A percentile compares a stretch with the other conserved stretches of the same genome.
phyloP scores from a whole-genome alignment of 2,888 invertebrate genomes.

The Drosophila mayaguana region DNA sequence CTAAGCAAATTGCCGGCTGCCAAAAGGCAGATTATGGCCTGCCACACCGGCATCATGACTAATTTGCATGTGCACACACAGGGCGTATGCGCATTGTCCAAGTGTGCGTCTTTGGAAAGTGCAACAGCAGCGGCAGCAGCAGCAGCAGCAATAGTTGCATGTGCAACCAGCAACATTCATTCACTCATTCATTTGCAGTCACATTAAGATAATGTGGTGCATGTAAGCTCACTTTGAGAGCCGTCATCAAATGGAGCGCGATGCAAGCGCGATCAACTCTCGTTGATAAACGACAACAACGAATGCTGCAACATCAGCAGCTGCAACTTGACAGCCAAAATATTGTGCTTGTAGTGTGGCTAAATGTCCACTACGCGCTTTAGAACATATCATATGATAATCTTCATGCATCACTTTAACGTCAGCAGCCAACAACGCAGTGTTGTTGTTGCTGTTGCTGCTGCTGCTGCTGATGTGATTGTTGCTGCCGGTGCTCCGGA shows the following conservation, averaged over 20 bases:
- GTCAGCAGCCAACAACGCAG: constrained; percentile 55
- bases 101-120: constrained; percentile 11
- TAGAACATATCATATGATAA: constrained; percentile 81
- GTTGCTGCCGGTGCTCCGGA: constrained; percentile 70
- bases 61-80: constrained; percentile 43
- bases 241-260: constrained; percentile 74
- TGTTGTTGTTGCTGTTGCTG: constrained; percentile 51
- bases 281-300: constrained; percentile 76
- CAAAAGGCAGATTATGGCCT: constrained; percentile 67
- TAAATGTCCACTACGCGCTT: constrained; percentile 59
- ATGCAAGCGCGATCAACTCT: constrained; percentile 53
- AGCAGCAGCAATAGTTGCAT: constrained; percentile 36
- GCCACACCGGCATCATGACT: constrained; percentile 36
- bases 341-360: constrained; percentile 47
- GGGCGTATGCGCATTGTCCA: constrained; percentile 51
- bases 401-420: constrained; percentile 81
- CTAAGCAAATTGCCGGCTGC: constrained; percentile 73
- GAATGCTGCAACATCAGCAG: constrained; percentile 37
- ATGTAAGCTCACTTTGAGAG: constrained; percentile 67
- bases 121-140: constrained; percentile 18
- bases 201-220: constrained; percentile 79
- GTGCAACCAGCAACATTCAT: constrained; percentile 35
- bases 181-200: constrained; percentile 76
- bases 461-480: constrained; percentile 36
- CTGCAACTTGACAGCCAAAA: constrained; percentile 63